These are phyloP conservation scores for Misgurnus anguillicaudatus DNA, from an alignment of 2,113 vertebrate genomes.

Conservation along the genomic window DNA sequence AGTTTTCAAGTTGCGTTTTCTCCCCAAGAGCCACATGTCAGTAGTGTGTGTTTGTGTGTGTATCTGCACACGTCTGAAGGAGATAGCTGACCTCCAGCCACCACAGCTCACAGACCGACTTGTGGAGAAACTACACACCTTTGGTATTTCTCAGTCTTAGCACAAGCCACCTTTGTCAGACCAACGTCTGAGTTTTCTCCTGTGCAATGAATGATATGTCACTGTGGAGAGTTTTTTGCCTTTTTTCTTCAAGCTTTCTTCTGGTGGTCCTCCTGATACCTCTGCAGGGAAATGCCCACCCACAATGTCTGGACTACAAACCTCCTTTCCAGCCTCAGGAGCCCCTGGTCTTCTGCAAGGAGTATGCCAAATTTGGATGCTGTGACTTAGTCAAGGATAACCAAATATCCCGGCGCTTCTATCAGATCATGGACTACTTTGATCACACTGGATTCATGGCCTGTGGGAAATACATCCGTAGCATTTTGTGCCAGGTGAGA, in stretches of 20 bases:
- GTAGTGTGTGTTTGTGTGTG: slow-evolving; percentile 28
- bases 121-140: background rate
- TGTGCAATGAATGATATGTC: slow-evolving; percentile 38
- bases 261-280: slow-evolving; percentile 61
- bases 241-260: slow-evolving; percentile 21
- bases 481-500: slow-evolving; percentile 81
- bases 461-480: slow-evolving; percentile 75
- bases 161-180: slow-evolving; percentile 31
- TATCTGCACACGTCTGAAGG: background rate
- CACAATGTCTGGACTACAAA: slow-evolving; percentile 81
- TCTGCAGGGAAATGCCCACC: slow-evolving; percentile 67
- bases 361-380: slow-evolving; percentile 79
- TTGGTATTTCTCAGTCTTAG: slow-evolving; percentile 24
- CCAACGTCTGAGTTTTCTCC: background rate
- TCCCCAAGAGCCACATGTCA: slow-evolving; percentile 44
- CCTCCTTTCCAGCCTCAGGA: slow-evolving; percentile 79
- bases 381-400: slow-evolving; percentile 72
- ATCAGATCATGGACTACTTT: slow-evolving; percentile 74
- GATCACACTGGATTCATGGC: slow-evolving; percentile 70
- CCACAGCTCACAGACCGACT: background rate
- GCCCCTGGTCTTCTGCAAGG: slow-evolving; percentile 76
- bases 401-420: slow-evolving; percentile 66
- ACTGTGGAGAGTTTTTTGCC: slow-evolving; percentile 13
- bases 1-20: slow-evolving; percentile 28
- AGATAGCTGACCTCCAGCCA: slow-evolving; percentile 24